Evolutionary conservation across 2,797 vertebrate species (phyloP), one percentile per base, ranked within the genome.

Genomic region (Delichon dasypus): DNA sequence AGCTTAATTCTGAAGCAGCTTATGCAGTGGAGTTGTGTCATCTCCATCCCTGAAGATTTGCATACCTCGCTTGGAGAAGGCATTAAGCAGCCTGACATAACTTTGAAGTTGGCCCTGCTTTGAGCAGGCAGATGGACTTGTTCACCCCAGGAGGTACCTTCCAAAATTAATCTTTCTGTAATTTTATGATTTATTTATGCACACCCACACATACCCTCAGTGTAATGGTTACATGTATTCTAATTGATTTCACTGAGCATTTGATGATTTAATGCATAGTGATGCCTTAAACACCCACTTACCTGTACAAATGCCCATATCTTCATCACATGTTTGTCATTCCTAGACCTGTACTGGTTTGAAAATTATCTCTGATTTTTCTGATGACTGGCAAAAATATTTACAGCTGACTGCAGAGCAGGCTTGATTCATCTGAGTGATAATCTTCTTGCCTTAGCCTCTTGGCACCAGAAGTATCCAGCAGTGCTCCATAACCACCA

Each of bases 161-260:
- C 45, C 57, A 54, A 89, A 94, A 85, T 82, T 76, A 94, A 89
- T 90, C 55, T 83, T 80, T 74, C 75, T 54, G 19, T 50, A 85
- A 89, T 53, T 65, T 91, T 21, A 80, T 74, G 25, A 57, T 91
- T 91, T 85, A 87, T 90, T 94, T 94, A 92, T 96, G 51, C 38
- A 91, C 82, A 89, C 67, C 91, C 72, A 92, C 89, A 79, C 51
- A 42, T 71, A 40, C 30, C 13, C 34, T 89, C 42, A 58, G 50
- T 50, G 61, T 50, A 93, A 68, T 1, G 5, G 19, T 50, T 85
- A 42, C 2, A 4, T 50, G 12, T 67, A 85, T 51, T 85, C 54
- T 47, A 68, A 83, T 74, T 29, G 0, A 83, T 83, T 92, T 85
- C 50, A 29, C 53, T 19, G 40, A 30, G 34, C 38, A 7, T 70